Evolutionary conservation across 2,888 invertebrate genomes (phyloP), one percentile per base, ranked within the genome.

Genomic region (Ernsta delagoae): DNA sequence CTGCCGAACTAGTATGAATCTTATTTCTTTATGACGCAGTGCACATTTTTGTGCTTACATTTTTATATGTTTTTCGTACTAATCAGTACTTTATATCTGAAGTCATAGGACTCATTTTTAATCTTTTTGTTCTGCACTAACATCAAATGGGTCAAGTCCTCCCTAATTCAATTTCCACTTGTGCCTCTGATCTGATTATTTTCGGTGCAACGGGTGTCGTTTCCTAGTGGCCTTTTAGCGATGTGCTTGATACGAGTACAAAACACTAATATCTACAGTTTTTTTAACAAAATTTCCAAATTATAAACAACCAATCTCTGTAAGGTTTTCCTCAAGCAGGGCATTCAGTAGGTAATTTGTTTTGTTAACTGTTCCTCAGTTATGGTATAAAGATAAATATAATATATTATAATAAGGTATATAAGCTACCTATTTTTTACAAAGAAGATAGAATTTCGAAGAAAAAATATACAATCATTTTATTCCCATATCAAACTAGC

Each of bases 141-240:
- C 11, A 48, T 43, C 36, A 81, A 82, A 80, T 84, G 85, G 90
- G 90, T 91, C 90, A 91, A 88, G 79, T 85, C 80, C 77, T 79
- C 87, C 86, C 87, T 88, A 86, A 92, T 92, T 90, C 86, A 91
- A 92, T 92, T 89, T 90, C 81, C 83, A 85, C 87, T 89, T 87
- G 87, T 84, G 74, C 83, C 82, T 78, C 79, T 86, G 85, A 92
- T 92, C 89, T 89, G 89, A 89, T 92, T 91, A 91, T 79, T 77
- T 79, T 83, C 75, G 82, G 81, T 86, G 84, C 85, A 83, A 80
- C 80, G 83, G 79, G 83, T 88, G 85, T 85, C 83, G 82, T 80
- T 83, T 78, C 75, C 74, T 71, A 77, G 72, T 72, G 76, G 75
- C 77, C 77, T 78, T 77, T 78, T 36, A 77, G 74, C 76, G 74